A percentile compares a stretch with the other conserved stretches of the same genome.
Conservation (phyloP, 2,797 vertebrate species). For the Argya squamiceps region DNA sequence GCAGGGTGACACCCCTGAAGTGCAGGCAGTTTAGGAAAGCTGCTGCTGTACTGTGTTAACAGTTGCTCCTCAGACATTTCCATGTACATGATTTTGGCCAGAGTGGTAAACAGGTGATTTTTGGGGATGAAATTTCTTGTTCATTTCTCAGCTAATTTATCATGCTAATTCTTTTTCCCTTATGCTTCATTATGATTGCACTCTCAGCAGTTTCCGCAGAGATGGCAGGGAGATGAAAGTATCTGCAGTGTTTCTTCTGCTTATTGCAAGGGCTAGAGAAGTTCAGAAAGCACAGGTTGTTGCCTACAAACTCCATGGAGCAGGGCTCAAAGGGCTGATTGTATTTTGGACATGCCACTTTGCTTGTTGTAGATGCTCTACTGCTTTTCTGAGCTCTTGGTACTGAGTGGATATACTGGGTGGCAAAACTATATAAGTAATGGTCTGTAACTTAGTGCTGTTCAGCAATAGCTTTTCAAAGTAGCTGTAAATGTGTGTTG, state of each 20-base stretch:
- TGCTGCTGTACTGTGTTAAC: background rate
- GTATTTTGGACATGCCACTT: background rate
- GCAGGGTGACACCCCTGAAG: background rate
- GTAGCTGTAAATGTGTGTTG: background rate
- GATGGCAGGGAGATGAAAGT: background rate
- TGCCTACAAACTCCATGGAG: background rate
- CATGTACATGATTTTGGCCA: background rate
- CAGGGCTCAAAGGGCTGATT: background rate
- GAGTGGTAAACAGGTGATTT: background rate
- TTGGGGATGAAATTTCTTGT: background rate
- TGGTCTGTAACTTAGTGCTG: background rate
- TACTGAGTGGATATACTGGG: background rate
- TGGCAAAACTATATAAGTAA: background rate
- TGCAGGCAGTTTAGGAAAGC: background rate
- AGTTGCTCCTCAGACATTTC: background rate
- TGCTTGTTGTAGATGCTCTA: background rate
- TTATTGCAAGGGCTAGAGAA: constrained; percentile 12
- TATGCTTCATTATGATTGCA: background rate
- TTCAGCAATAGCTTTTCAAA: background rate
- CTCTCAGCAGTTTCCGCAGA: background rate
- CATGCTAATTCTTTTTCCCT: background rate
- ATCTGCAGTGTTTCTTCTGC: background rate
- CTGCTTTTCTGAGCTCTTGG: background rate
- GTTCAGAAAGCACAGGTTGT: background rate
- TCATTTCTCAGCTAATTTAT: background rate